A percentile compares a stretch with the other conserved stretches of the same genome.
phyloP scores from a whole-genome alignment of 2,797 vertebrate genomes.

The Enteromius fasciolatus region DNA sequence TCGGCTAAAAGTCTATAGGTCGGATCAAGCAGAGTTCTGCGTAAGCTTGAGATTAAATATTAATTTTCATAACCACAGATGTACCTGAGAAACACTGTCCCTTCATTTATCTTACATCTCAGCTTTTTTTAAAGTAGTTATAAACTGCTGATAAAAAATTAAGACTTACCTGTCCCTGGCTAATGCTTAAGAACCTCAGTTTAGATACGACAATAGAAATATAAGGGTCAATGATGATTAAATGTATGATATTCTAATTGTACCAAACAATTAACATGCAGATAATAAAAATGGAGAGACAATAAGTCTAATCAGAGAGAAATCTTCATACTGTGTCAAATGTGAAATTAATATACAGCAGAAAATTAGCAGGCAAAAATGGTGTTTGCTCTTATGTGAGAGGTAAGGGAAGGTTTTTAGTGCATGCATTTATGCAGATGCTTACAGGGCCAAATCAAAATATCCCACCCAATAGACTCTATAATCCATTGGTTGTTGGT shows the following conservation, averaged over 20 bases:
- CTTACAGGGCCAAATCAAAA: neutral
- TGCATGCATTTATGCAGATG: neutral
- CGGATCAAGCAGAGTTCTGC: neutral
- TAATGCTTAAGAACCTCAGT: slow-evolving; percentile 93
- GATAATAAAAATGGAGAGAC: slow-evolving; percentile 90
- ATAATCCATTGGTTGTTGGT: neutral
- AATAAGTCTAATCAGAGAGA: slow-evolving; percentile 84
- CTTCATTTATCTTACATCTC: slow-evolving; percentile 68
- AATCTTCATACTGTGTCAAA: slow-evolving; percentile 99
- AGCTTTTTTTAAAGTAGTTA: slow-evolving; percentile 66
- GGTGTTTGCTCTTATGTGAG: neutral
- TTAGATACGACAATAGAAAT: slow-evolving; percentile 84
- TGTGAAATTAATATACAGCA: neutral
- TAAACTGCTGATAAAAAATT: slow-evolving; percentile 92
- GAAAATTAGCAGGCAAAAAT: neutral
- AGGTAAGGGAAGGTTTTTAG: neutral
- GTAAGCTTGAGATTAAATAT: neutral
- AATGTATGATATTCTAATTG: slow-evolving; percentile 89
- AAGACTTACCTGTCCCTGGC: slow-evolving; percentile 98
- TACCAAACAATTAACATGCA: slow-evolving; percentile 93
- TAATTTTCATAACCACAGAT: slow-evolving; percentile 43
- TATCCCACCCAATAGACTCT: neutral
- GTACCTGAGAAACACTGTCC: slow-evolving; percentile 95
- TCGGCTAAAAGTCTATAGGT: neutral
- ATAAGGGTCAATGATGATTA: slow-evolving; percentile 90